Evolutionary conservation across 2,113 vertebrate species (phyloP).

Genomic region (Numida meleagris): DNA sequence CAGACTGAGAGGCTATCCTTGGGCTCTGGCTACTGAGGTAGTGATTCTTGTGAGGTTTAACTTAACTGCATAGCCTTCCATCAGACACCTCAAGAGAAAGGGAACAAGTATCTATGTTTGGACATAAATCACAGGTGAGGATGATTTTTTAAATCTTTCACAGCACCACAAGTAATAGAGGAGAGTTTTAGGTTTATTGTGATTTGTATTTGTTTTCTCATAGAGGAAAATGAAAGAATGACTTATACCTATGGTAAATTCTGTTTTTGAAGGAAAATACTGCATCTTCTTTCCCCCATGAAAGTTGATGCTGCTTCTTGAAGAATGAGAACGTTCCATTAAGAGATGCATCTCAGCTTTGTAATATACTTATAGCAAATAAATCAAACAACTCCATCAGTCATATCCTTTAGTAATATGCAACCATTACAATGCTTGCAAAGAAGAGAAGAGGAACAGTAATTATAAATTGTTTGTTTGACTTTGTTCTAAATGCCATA

Average conservation of each 20-base stretch:
- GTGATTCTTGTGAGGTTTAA: background rate
- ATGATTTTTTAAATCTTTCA: background rate
- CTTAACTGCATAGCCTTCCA: background rate
- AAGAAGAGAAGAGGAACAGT: background rate
- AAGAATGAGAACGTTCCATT: background rate
- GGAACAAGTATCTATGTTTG: background rate
- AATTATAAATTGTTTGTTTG: background rate
- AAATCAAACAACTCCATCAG: background rate
- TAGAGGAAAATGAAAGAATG: background rate
- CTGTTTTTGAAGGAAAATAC: background rate
- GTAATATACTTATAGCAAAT: background rate
- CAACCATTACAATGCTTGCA: background rate
- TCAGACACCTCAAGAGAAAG: background rate
- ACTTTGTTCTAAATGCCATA: background rate
- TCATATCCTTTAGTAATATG: background rate
- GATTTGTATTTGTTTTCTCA: background rate
- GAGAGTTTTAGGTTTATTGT: background rate
- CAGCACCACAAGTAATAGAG: background rate
- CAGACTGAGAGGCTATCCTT: background rate
- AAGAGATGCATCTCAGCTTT: background rate
- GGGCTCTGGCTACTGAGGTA: background rate
- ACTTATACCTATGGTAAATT: background rate
- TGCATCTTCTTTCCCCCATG: background rate
- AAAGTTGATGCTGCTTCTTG: background rate
- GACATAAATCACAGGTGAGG: background rate